Conservation (phyloP, 2,888 invertebrate genomes). For the Stenotaenia linearis region DNA sequence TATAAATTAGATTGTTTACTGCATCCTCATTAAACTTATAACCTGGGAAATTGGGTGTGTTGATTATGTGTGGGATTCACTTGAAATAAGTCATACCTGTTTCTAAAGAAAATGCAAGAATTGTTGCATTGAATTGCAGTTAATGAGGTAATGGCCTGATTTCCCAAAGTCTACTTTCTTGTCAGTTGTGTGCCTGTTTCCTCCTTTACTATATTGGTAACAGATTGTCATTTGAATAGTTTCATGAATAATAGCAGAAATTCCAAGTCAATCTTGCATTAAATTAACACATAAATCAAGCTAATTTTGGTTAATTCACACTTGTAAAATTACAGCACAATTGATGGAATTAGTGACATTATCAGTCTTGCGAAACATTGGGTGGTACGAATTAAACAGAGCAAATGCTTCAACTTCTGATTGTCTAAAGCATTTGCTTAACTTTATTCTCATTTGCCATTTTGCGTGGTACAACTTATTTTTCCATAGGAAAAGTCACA, state of each 20-base stretch:
- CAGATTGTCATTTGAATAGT: not conserved
- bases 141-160: not conserved
- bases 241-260: not conserved
- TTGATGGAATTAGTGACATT: not conserved
- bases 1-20: too few relatives aligned
- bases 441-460: too few relatives aligned
- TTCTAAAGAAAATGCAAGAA: too few relatives aligned
- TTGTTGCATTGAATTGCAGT: not conserved
- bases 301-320: not conserved
- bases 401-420: too few relatives aligned
- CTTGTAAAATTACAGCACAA: not conserved
- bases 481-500: too few relatives aligned
- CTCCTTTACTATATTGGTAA: not conserved
- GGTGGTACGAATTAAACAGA: too few relatives aligned
- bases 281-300: too few relatives aligned
- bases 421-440: too few relatives aligned
- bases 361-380: too few relatives aligned
- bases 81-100: not conserved
- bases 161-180: not conserved
- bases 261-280: not conserved
- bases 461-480: too few relatives aligned
- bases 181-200: not conserved
- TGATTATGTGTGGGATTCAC: constrained; percentile 29
- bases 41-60: too few relatives aligned
- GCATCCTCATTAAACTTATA: too few relatives aligned